Evolutionary conservation across 2,797 vertebrate genomes (phyloP).

Genomic region (Smutsia temminckii): DNA sequence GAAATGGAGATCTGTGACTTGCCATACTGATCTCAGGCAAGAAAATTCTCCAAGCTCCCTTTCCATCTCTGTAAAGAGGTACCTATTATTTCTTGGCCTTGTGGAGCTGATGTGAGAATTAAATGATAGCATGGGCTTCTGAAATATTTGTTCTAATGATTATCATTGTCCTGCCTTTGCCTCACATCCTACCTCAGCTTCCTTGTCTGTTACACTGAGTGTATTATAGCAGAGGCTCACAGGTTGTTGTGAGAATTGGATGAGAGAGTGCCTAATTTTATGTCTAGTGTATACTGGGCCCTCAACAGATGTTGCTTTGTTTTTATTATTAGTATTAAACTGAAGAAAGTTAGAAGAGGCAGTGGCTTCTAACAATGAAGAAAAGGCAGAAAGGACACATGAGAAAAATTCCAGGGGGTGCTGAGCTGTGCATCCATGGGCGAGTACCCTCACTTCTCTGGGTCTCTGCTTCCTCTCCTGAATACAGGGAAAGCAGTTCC

Average conservation of each 20-base stretch:
- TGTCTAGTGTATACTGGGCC: neutral
- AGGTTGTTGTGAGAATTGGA: neutral
- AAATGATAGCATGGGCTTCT: neutral
- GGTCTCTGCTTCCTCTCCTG: neutral
- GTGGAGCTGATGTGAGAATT: neutral
- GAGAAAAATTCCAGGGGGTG: neutral
- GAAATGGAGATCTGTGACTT: neutral
- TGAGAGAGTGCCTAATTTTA: neutral
- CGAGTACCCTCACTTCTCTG: neutral
- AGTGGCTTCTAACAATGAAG: neutral
- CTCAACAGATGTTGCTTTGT: neutral
- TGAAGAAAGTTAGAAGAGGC: neutral
- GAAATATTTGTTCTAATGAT: neutral
- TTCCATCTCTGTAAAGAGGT: neutral
- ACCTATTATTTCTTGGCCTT: neutral
- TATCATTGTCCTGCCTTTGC: neutral
- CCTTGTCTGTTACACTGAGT: neutral
- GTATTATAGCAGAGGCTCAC: neutral
- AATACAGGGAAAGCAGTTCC: neutral
- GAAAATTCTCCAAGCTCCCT: neutral
- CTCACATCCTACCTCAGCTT: neutral
- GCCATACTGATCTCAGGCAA: neutral
- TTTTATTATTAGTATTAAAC: neutral
- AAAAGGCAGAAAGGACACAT: neutral
- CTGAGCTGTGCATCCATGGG: fast-evolving